These are phyloP conservation scores for Ichneumoninae sp. DNA, from an alignment of 2,888 invertebrate genomes.

Conservation along the genomic window DNA sequence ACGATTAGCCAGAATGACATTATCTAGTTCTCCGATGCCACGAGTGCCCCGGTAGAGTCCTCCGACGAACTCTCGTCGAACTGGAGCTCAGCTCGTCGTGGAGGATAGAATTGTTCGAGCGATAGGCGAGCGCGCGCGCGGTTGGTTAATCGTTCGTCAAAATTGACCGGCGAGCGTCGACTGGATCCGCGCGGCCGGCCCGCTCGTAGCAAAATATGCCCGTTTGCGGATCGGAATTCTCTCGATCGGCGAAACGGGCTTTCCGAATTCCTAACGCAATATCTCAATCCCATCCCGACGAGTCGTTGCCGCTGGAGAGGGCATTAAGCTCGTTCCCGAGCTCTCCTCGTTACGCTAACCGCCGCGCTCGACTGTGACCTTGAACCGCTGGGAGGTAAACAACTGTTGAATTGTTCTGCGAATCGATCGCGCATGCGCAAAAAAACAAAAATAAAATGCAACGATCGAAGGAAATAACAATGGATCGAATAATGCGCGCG, in stretches of 20 bases:
- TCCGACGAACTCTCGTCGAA: neutral
- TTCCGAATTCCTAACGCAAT: slow-evolving; percentile 4
- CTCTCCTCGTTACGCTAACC: neutral
- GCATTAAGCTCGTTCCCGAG: neutral
- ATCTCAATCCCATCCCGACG: slow-evolving; percentile 4
- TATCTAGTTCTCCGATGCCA: slow-evolving; percentile 9
- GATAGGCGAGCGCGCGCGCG: neutral
- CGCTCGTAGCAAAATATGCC: neutral
- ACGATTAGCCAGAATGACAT: slow-evolving; percentile 30
- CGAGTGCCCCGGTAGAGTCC: neutral
- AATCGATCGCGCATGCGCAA: neutral
- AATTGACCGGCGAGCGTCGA: neutral
- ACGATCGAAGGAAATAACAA: neutral
- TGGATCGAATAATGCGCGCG: neutral
- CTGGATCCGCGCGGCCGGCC: neutral
- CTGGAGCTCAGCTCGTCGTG: neutral
- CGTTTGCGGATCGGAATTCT: slow-evolving; percentile 5
- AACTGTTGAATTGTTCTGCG: neutral
- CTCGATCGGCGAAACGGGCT: neutral
- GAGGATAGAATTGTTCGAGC: slow-evolving; percentile 1
- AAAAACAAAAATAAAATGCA: neutral
- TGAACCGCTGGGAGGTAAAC: neutral
- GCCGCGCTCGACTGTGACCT: neutral
- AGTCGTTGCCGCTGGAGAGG: neutral
- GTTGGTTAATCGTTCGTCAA: slow-evolving; percentile 21